Base-by-base conservation (phyloP, 2,113 vertebrate species). In the Albula glossodonta region DNA sequence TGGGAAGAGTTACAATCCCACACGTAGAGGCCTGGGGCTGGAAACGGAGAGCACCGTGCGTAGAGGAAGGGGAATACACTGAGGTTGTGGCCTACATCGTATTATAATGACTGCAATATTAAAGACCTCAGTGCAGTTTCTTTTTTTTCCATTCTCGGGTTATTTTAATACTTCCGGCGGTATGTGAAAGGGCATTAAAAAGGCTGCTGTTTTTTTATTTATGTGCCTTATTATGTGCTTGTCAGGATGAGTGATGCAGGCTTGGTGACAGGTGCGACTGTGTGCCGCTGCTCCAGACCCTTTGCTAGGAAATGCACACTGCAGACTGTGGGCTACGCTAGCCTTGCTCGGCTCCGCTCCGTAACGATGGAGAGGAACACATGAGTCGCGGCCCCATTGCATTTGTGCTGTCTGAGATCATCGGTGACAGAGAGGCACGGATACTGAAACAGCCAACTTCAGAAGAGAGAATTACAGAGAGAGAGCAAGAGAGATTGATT, bases 101-200 rank as follows among this genome's bases (percentile, higher is more conserved):
- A 60, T 82, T 87, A 74, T 85, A 84, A 91, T 93, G 85, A 87
- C 86, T 89, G 82, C 63, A 90, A 91, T 89, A 90, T 88, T 89
- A 88, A 89, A 92, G 84, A 56, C 53, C 85, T 86, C 78, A 78
- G 57, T 85, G 22, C 77, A 50, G 25, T 80, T 88, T 51, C 84
- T 25, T 50, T 15, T 86, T 79, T 87, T 80, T 81, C 17, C 80
- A 22, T 81, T 77, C 81, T n/a, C 31, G 81, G 6, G 48, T 83
- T 84, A 51, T 85, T 84, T 89, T 70, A 82, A 51, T 31, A n/a
- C 41, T 19, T 66, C n/a, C 51, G n/a, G 19, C 25, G 48, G 19
- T 50, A 13, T 70, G 48, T 83, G 31, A 85, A 82, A 41, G 51
- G 3, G 66, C 22, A 53, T 84, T 81, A 88, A 78, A 86, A 81